These are phyloP conservation scores for Spatulosminthurus flaviceps DNA, from an alignment of 2,888 invertebrate genomes.

Conservation along the genomic window DNA sequence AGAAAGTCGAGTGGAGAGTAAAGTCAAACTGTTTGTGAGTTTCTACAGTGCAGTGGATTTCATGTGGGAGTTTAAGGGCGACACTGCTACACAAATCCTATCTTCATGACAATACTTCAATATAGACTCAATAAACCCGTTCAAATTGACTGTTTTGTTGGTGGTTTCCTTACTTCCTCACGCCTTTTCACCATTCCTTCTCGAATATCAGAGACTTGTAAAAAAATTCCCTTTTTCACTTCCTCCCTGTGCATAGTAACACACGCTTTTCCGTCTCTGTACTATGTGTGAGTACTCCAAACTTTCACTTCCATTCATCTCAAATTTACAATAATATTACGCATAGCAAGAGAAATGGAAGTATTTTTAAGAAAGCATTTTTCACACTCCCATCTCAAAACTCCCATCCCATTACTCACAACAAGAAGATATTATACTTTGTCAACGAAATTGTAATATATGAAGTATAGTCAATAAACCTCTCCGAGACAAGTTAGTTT, in stretches of 20 bases:
- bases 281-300: too few species aligned
- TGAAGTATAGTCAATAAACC: too few species aligned
- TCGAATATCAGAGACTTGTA: background rate
- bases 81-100: background rate
- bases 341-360: too few species aligned
- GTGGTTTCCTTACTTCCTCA: conserved; percentile 12
- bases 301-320: background rate
- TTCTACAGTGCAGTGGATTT: background rate
- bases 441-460: too few species aligned
- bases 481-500: too few species aligned
- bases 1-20: too few species aligned
- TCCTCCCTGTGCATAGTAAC: background rate
- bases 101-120: conserved; percentile 32
- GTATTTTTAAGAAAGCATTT: too few species aligned
- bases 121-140: conserved; percentile 35
- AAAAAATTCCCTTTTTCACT: conserved; percentile 10
- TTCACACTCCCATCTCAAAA: too few species aligned
- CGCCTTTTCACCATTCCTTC: conserved; percentile 14
- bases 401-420: too few species aligned
- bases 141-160: conserved; percentile 43
- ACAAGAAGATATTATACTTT: too few species aligned
- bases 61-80: background rate
- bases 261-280: too few species aligned
- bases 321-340: background rate
- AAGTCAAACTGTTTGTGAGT: too few species aligned